phyloP scores from a whole-genome alignment of 2,113 vertebrate genomes.

The Butorides virescens region DNA sequence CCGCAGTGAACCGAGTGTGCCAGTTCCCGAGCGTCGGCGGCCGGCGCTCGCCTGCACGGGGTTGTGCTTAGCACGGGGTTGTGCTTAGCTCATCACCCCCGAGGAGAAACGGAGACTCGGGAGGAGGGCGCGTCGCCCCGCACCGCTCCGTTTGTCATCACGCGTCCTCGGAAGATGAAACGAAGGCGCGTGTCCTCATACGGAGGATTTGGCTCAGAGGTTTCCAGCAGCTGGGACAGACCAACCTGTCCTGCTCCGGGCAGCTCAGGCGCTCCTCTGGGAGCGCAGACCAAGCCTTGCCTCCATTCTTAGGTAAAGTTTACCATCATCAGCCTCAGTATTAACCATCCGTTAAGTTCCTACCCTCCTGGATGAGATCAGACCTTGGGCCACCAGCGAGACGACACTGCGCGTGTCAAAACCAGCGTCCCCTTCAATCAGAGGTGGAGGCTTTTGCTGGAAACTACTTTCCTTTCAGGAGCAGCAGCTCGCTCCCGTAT shows the following conservation, averaged over 20 bases:
- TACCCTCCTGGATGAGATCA: neutral
- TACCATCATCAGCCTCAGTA: neutral
- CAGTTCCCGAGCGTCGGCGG: neutral
- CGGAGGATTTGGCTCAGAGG: neutral
- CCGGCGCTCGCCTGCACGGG: neutral
- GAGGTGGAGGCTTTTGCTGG: neutral
- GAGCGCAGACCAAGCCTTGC: rapidly evolving
- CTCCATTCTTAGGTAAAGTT: neutral
- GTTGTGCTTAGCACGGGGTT: no score
- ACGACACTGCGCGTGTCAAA: rapidly evolving
- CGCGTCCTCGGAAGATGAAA: neutral
- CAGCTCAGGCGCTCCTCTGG: neutral
- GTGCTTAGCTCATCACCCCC: constrained; percentile 27
- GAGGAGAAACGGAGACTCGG: neutral
- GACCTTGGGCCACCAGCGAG: neutral
- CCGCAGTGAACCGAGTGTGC: neutral
- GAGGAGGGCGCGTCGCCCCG: rapidly evolving
- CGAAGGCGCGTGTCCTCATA: rapidly evolving
- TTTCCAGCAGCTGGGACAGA: neutral
- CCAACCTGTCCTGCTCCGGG: rapidly evolving
- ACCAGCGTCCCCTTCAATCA: neutral
- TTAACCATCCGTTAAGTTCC: rapidly evolving
- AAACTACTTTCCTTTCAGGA: neutral
- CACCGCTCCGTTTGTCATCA: rapidly evolving
- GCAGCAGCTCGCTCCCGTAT: neutral